A percentile compares a stretch with the other conserved stretches of the same genome.
phyloP scores from a whole-genome alignment of 2,797 vertebrate species.

The Chrosomus eos region DNA sequence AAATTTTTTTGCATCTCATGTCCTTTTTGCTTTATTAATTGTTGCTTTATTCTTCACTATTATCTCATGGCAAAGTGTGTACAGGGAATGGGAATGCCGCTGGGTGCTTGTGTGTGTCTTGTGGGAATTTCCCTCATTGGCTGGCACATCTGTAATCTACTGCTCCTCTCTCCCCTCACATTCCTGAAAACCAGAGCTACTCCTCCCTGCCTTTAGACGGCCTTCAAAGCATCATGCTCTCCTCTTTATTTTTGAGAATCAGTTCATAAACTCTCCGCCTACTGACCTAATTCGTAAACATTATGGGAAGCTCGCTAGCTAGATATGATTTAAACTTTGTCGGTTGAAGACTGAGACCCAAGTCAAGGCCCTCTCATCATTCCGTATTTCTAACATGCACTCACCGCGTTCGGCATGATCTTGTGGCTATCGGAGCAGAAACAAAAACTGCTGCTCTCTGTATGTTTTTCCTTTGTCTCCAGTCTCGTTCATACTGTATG shows the following conservation, averaged over 20 bases:
- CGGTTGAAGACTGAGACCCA: no score
- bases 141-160: slow-evolving; percentile 45
- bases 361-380: background rate
- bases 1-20: background rate
- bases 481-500: background rate
- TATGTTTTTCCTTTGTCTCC: background rate
- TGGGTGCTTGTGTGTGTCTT: slow-evolving; percentile 28
- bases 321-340: background rate
- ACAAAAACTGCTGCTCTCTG: background rate
- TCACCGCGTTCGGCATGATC: background rate
- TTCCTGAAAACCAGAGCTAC: slow-evolving; percentile 38
- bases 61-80: background rate
- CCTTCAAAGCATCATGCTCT: no score
- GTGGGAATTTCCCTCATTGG: slow-evolving; percentile 32
- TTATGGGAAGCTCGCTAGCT: background rate
- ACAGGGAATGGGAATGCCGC: background rate
- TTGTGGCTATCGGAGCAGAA: no score
- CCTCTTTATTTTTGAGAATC: no score
- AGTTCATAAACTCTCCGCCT: background rate
- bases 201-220: slow-evolving; percentile 27
- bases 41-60: background rate
- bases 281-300: background rate
- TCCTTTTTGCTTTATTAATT: background rate
- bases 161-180: slow-evolving; percentile 41
- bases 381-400: background rate